phyloP scores from a whole-genome alignment of 1,140 invertebrate species.

The Ceratoteleas bidentatus region DNA sequence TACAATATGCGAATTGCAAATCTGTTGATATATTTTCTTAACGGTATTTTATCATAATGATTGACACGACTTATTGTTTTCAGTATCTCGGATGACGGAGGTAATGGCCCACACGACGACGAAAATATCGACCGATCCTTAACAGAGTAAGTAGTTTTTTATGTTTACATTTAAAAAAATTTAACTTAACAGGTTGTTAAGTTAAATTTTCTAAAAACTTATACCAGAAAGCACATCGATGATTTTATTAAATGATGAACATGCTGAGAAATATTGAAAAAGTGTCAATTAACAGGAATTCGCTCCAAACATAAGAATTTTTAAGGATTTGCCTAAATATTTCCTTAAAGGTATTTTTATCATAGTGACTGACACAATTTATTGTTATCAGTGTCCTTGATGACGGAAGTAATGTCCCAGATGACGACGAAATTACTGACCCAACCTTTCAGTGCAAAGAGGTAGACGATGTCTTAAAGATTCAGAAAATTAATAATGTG shows the following conservation, averaged over 20 bases:
- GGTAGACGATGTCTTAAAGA: slow-evolving; percentile 6
- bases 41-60: neutral
- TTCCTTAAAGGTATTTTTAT: neutral
- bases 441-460: slow-evolving; percentile 1
- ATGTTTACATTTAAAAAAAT: too few relatives aligned
- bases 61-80: neutral
- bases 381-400: neutral
- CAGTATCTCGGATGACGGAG: neutral
- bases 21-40: neutral
- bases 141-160: too few relatives aligned
- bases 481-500: neutral
- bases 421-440: neutral
- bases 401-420: neutral
- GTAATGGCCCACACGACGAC: neutral
- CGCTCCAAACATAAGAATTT: too few relatives aligned
- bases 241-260: too few relatives aligned
- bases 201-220: too few relatives aligned
- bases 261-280: too few relatives aligned
- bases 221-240: too few relatives aligned
- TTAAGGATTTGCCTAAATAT: neutral
- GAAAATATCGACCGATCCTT: too few relatives aligned
- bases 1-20: neutral
- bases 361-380: neutral
- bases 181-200: too few relatives aligned
- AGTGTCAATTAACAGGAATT: too few relatives aligned